Evolutionary conservation across 2,797 vertebrate genomes (phyloP).

Genomic region (Setipinna tenuifilis): DNA sequence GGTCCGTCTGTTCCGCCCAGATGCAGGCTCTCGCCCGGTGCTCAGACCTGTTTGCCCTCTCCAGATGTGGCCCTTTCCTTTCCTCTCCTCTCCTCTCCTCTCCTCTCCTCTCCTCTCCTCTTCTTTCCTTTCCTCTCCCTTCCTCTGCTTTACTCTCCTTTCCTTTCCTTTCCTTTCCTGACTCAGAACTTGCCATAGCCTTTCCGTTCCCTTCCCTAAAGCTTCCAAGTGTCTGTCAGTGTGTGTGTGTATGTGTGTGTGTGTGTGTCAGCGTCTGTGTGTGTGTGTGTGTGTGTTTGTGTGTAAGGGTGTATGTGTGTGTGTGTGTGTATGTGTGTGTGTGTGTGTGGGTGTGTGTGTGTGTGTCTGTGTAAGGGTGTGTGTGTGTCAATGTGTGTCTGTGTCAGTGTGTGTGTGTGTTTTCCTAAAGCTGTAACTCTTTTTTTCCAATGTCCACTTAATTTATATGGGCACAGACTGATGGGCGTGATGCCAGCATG

Average conservation of each 20-base stretch:
- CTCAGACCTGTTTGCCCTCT: constrained; percentile 4
- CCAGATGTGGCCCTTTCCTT: constrained; percentile 13
- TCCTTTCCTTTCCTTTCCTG: not conserved
- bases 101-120: too few relatives aligned
- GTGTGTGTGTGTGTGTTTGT: not conserved
- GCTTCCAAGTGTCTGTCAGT: not conserved
- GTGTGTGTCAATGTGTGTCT: not conserved
- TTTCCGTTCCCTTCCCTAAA: not conserved
- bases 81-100: not conserved
- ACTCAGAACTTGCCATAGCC: not conserved
- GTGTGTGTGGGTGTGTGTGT: not conserved
- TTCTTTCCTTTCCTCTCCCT: too few relatives aligned
- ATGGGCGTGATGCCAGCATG: not conserved
- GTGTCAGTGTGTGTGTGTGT: not conserved
- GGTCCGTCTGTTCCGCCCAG: constrained; percentile 6
- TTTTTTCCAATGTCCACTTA: not conserved
- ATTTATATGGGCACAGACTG: constrained; percentile 11
- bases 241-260: not conserved
- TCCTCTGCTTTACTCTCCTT: too few relatives aligned
- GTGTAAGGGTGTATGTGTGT: not conserved
- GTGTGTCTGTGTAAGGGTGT: not conserved
- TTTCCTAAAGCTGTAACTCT: not conserved
- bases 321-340: not conserved
- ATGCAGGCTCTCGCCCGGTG: not conserved
- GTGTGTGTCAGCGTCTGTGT: not conserved